Evolutionary conservation across 2,888 invertebrate species (phyloP).

Genomic region (Poecilus cupreus): DNA sequence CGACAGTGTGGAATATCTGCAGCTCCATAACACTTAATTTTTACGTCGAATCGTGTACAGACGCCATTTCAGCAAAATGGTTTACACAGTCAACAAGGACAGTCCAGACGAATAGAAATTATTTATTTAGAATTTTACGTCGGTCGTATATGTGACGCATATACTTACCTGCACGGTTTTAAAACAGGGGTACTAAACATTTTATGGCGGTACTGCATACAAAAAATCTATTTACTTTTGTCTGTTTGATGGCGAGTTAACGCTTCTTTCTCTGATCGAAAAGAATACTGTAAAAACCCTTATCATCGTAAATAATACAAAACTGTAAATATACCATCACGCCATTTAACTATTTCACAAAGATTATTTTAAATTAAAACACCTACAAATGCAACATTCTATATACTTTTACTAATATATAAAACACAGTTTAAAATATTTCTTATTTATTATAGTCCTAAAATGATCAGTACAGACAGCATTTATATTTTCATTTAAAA

Average conservation of each 20-base stretch:
- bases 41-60: neutral
- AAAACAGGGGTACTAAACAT: neutral
- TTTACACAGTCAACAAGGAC: neutral
- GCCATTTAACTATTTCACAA: no score
- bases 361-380: no score
- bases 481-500: no score
- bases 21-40: no score
- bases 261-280: neutral
- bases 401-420: no score
- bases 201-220: neutral
- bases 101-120: neutral
- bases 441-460: no score
- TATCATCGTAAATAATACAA: no score
- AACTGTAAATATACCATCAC: no score
- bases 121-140: neutral
- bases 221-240: neutral
- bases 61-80: neutral
- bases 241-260: neutral
- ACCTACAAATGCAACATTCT: no score
- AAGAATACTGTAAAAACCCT: neutral
- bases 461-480: no score
- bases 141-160: neutral
- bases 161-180: slow-evolving; percentile 3
- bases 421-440: no score
- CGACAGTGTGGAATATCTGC: no score